These are phyloP conservation scores for Drosophila flavopinicola DNA, from an alignment of 2,888 invertebrate genomes.

Conservation along the genomic window DNA sequence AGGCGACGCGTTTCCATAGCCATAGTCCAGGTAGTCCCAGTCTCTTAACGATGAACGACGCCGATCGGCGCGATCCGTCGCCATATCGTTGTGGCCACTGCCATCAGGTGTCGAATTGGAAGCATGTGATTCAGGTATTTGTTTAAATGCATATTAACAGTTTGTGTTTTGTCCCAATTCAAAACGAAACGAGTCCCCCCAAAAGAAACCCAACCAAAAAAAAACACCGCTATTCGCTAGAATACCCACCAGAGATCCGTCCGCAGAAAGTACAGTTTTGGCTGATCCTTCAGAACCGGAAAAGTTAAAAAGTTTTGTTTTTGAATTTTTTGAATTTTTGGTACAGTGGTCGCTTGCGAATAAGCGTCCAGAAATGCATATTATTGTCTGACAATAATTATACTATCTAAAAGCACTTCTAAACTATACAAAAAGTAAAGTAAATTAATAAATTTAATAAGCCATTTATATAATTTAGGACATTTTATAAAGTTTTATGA, in stretches of 20 bases:
- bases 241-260: constrained; percentile 9
- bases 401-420: too few relatives aligned
- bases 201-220: constrained; percentile 17
- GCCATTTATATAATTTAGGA: too few relatives aligned
- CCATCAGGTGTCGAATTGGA: constrained; percentile 93
- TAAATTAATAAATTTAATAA: too few relatives aligned
- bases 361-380: too few relatives aligned
- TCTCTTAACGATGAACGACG: constrained; percentile 80
- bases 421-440: too few relatives aligned
- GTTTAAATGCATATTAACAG: constrained; percentile 67
- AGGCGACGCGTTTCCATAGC: constrained; percentile 64
- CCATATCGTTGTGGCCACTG: constrained; percentile 91
- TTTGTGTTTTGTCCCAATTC: constrained; percentile 67
- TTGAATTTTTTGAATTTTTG: too few relatives aligned
- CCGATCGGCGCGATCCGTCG: constrained; percentile 85
- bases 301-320: too few relatives aligned
- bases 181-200: constrained; percentile 50
- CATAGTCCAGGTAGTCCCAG: constrained; percentile 73
- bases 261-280: too few relatives aligned
- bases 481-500: too few relatives aligned
- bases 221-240: constrained; percentile 9
- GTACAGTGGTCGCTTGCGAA: not conserved
- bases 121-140: constrained; percentile 93
- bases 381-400: too few relatives aligned
- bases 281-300: not conserved